Evolutionary conservation across 2,113 vertebrate genomes (phyloP).

Genomic region (Cynoglossus semilaevis): DNA sequence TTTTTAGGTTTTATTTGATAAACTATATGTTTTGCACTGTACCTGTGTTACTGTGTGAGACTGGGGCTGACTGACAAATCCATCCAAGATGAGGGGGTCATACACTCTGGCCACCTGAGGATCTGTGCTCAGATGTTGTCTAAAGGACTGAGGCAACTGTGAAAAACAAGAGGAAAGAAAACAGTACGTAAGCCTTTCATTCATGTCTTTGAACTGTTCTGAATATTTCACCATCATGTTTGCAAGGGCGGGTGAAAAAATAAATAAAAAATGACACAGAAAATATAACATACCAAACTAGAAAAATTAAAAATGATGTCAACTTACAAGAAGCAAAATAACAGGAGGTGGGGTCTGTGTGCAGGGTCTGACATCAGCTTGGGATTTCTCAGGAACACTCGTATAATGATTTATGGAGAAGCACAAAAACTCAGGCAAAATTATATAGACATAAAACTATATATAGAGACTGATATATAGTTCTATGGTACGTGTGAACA

Average conservation of each 20-base stretch:
- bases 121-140: slow-evolving; percentile 28
- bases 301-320: slow-evolving; percentile 9
- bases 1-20: not conserved
- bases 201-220: not conserved
- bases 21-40: slow-evolving; percentile 6
- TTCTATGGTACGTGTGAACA: not conserved
- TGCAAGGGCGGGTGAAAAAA: not conserved
- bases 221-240: not conserved
- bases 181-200: not conserved
- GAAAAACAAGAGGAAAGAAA: slow-evolving; percentile 34
- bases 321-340: slow-evolving; percentile 77
- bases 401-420: slow-evolving; percentile 39
- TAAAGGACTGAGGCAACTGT: slow-evolving; percentile 50
- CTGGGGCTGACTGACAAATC: slow-evolving; percentile 41
- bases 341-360: slow-evolving; percentile 62
- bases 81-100: slow-evolving; percentile 31
- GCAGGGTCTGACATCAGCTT: slow-evolving; percentile 73
- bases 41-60: slow-evolving; percentile 62
- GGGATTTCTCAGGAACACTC: slow-evolving; percentile 68
- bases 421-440: slow-evolving; percentile 43
- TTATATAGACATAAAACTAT: slow-evolving; percentile 42
- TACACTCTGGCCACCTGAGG: slow-evolving; percentile 23
- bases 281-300: not conserved
- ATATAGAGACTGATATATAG: slow-evolving; percentile 42
- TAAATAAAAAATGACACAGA: slow-evolving; percentile 10